Conservation (phyloP, 1,140 invertebrate species). For the Dinothrombium tinctorium region DNA sequence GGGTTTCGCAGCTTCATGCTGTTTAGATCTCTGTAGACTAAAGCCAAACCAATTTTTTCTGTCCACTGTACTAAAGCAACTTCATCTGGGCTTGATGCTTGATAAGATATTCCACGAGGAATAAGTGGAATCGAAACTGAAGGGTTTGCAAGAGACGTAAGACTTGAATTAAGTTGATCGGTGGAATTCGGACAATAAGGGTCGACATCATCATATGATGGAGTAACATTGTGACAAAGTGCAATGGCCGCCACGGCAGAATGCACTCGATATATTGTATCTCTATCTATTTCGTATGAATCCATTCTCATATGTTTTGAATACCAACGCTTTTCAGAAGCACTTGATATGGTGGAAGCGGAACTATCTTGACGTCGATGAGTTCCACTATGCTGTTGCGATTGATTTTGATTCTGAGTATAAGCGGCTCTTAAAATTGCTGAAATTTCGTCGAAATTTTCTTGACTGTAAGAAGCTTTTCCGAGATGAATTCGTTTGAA, state of each 20-base stretch:
- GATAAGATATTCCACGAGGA: conserved; percentile 27
- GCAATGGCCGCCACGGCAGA: conserved; percentile 83
- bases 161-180: neutral
- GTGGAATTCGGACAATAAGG: neutral
- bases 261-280: conserved; percentile 32
- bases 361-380: conserved; percentile 12
- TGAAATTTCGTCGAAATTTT: conserved; percentile 52
- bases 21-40: conserved; percentile 44
- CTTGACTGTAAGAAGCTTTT: conserved; percentile 57
- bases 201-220: conserved; percentile 49
- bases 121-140: conserved; percentile 11
- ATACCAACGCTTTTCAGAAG: conserved; percentile 8
- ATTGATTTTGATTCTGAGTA: conserved; percentile 11
- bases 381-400: conserved; percentile 5
- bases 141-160: neutral
- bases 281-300: conserved; percentile 14
- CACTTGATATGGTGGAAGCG: conserved; percentile 11
- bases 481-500: conserved; percentile 82
- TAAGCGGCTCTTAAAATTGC: conserved; percentile 18
- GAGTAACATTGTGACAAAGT: conserved; percentile 96
- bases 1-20: conserved; percentile 51
- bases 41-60: conserved; percentile 35
- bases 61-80: conserved; percentile 59
- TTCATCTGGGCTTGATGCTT: conserved; percentile 93
- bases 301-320: conserved; percentile 11